Evolutionary conservation across 2,113 vertebrate genomes (phyloP).

Genomic region (Onychostruthus taczanowskii): DNA sequence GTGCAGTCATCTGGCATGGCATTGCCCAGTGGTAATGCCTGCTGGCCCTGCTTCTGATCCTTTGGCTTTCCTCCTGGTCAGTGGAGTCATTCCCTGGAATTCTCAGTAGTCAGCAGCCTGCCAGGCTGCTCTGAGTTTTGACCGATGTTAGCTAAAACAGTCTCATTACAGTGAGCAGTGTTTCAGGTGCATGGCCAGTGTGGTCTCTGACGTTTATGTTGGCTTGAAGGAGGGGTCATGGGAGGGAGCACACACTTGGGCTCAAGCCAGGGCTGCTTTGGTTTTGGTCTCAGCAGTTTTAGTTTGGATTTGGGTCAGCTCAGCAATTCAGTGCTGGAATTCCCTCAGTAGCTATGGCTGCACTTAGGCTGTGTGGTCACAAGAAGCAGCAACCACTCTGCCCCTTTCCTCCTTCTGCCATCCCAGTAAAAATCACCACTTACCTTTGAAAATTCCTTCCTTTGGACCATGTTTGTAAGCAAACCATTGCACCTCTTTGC

Average conservation of each 20-base stretch:
- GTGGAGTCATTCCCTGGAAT: background rate
- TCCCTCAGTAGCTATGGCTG: background rate
- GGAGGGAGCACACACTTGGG: background rate
- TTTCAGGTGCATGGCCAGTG: background rate
- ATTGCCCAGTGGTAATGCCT: background rate
- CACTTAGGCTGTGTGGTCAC: background rate
- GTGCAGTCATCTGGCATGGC: background rate
- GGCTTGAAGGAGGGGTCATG: background rate
- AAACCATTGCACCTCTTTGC: background rate
- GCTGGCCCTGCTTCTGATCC: background rate
- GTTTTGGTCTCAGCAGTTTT: background rate
- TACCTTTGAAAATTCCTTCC: background rate
- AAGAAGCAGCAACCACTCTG: rapidly evolving
- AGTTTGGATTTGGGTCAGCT: background rate
- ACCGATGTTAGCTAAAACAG: background rate
- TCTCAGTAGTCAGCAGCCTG: rapidly evolving
- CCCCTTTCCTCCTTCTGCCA: background rate
- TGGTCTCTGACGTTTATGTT: background rate
- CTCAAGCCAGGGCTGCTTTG: background rate
- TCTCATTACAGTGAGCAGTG: background rate
- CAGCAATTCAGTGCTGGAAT: background rate
- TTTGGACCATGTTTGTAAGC: background rate
- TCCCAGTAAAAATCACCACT: background rate
- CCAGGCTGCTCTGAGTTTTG: background rate
- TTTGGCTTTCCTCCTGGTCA: background rate